These are phyloP conservation scores for Ptychoptera contaminata DNA, from an alignment of 2,888 invertebrate genomes.

Conservation along the genomic window DNA sequence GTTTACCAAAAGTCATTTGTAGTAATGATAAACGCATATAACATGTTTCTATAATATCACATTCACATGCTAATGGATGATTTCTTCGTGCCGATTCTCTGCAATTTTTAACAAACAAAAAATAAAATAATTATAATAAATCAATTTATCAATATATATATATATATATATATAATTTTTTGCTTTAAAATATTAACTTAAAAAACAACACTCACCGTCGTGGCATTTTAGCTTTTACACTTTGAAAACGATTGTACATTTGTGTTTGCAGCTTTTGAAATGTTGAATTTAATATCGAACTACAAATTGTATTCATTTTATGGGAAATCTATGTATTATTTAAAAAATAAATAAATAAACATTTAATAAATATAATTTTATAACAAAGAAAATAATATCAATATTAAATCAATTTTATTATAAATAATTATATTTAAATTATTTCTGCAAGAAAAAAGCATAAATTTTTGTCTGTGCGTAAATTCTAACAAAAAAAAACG, in stretches of 20 bases:
- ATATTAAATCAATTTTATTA: too few species aligned
- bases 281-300: slow-evolving; percentile 64
- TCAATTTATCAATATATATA: background rate
- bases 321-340: slow-evolving; percentile 51
- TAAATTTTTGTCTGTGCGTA: too few species aligned
- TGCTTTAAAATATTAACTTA: too few species aligned
- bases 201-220: slow-evolving; percentile 26
- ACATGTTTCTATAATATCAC: slow-evolving; percentile 83
- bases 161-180: background rate
- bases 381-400: too few species aligned
- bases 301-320: slow-evolving; percentile 64
- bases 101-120: too few species aligned
- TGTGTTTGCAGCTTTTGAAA: slow-evolving; percentile 74
- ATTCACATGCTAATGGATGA: slow-evolving; percentile 81
- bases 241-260: slow-evolving; percentile 70
- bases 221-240: slow-evolving; percentile 83
- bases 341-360: too few species aligned
- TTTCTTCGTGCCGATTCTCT: slow-evolving; percentile 80
- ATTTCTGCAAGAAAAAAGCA: too few species aligned
- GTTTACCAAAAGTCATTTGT: slow-evolving; percentile 90
- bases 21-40: slow-evolving; percentile 81
- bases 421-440: too few species aligned
- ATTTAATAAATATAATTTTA: too few species aligned
- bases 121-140: background rate
- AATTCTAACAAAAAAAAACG: too few species aligned